phyloP scores from a whole-genome alignment of 1,140 invertebrate genomes.

The Trissolcus basalis region DNA sequence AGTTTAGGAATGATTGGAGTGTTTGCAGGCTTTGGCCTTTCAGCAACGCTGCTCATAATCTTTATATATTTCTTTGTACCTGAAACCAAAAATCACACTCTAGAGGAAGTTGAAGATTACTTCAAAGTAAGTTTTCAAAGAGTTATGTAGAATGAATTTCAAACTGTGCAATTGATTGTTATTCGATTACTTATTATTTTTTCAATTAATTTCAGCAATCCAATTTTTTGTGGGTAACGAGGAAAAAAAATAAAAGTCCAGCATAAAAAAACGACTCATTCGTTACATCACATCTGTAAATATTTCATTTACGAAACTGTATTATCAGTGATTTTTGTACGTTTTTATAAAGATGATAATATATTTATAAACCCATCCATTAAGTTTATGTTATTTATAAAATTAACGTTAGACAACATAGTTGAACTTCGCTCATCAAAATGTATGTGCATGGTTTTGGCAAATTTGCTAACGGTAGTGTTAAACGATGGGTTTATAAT shows the following conservation, averaged over 20 bases:
- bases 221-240: constrained; percentile 40
- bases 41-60: constrained; percentile 80
- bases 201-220: constrained; percentile 31
- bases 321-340: constrained; percentile 12
- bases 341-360: constrained; percentile 20
- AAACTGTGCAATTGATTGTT: too few relatives aligned
- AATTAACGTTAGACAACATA: background rate
- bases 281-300: constrained; percentile 32
- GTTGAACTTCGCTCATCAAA: background rate
- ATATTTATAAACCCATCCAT: constrained; percentile 16
- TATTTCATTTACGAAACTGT: constrained; percentile 2
- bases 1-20: constrained; percentile 79
- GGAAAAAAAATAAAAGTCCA: constrained; percentile 16
- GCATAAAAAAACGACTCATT: constrained; percentile 10
- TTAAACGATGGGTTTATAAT: constrained; percentile 14
- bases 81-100: constrained; percentile 87
- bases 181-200: too few relatives aligned
- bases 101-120: constrained; percentile 88
- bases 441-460: background rate
- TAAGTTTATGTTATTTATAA: background rate
- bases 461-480: background rate
- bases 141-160: too few relatives aligned
- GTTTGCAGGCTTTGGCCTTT: constrained; percentile 82
- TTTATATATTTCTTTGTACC: constrained; percentile 85
- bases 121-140: constrained; percentile 76